These are phyloP conservation scores for Scarus forsteni DNA, from an alignment of 2,797 vertebrate genomes.

Conservation along the genomic window DNA sequence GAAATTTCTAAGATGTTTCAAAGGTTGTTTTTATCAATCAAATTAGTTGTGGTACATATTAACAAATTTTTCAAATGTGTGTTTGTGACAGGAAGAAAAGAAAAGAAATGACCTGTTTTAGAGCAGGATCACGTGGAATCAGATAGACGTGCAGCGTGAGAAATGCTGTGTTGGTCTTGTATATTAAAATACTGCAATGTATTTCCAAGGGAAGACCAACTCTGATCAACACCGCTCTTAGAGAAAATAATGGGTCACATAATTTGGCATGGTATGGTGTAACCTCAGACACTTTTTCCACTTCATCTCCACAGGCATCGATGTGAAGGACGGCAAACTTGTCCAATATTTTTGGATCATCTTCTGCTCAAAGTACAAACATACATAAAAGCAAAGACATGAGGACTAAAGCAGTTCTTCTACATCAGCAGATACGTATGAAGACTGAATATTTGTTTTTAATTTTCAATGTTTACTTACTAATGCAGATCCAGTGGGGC, in stretches of 20 bases:
- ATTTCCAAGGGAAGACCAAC: neutral
- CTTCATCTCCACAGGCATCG: constrained; percentile 27
- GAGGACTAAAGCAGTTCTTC: neutral
- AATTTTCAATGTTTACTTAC: constrained; percentile 3
- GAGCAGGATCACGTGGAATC: constrained; percentile 22
- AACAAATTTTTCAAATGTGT: neutral
- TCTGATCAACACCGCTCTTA: neutral
- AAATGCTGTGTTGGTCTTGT: constrained; percentile 1
- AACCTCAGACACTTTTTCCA: constrained; percentile 27
- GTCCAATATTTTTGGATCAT: neutral
- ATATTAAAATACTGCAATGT: neutral
- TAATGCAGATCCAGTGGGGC: constrained; percentile 35
- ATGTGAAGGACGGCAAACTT: constrained; percentile 38
- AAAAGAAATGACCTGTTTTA: constrained; percentile 16
- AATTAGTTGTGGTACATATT: neutral
- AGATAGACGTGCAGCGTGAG: constrained; percentile 38
- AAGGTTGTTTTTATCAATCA: neutral
- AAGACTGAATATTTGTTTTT: too few relatives aligned
- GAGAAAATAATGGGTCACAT: constrained; percentile 17
- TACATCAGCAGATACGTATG: too few relatives aligned
- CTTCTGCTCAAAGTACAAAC: constrained; percentile 1
- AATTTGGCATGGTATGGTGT: constrained; percentile 34
- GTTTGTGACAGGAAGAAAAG: neutral
- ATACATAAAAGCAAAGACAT: neutral
- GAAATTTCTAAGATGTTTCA: neutral